Conservation (phyloP, 2,797 vertebrate species). For the Hipposideros larvatus region DNA sequence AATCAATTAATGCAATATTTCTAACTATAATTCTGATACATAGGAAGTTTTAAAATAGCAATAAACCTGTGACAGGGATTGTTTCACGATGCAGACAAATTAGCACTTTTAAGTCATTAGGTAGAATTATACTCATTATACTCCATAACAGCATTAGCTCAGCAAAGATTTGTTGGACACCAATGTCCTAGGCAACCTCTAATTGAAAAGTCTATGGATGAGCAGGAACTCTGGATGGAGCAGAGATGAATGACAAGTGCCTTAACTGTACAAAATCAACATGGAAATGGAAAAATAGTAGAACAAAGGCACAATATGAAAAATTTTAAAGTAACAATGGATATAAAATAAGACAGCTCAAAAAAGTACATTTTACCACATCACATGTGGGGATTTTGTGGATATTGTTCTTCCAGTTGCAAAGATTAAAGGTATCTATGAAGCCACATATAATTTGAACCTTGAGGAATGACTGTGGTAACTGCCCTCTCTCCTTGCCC, state of each 20-base stretch:
- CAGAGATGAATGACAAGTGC: neutral
- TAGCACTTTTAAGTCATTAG: neutral
- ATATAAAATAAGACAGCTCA: conserved; percentile 19
- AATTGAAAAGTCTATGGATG: neutral
- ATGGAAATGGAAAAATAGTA: neutral
- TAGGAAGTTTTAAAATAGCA: conserved; percentile 31
- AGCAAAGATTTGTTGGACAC: neutral
- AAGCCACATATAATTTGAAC: neutral
- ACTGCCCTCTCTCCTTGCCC: neutral
- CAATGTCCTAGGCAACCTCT: neutral
- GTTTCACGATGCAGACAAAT: conserved; percentile 54
- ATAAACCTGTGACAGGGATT: neutral
- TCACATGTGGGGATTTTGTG: neutral
- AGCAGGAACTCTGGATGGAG: neutral
- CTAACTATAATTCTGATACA: conserved; percentile 18
- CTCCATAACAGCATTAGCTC: neutral
- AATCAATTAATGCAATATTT: neutral
- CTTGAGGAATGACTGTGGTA: neutral
- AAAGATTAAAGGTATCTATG: neutral
- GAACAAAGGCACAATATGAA: neutral
- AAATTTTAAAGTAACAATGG: neutral
- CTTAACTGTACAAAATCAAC: conserved; percentile 6
- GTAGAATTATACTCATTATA: neutral
- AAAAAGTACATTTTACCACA: neutral
- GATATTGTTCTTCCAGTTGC: neutral